Evolutionary conservation across 2,113 vertebrate species (phyloP), one percentile per base, ranked within the genome.

Genomic region (Eolophus roseicapilla): DNA sequence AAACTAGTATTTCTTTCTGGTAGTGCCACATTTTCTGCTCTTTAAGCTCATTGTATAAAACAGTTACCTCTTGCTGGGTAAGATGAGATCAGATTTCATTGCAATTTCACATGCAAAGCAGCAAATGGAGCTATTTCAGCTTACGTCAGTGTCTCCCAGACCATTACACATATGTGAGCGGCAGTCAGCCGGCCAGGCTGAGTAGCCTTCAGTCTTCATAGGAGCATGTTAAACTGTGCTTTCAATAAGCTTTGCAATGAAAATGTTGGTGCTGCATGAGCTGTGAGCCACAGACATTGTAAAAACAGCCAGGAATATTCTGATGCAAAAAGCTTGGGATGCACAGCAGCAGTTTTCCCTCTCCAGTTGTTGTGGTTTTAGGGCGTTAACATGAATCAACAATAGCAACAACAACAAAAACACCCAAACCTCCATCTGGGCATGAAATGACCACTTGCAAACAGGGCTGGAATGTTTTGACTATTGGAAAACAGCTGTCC

Each of bases 131-230:
- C 37, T 80, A 50, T 75, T 85, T 64, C 68, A 69, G 59, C 44
- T 27, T 23, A 28, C 0, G 0, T 15, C 43, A 49, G 41, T 8
- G 12, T 37, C 62, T 57, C 47, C 35, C 37, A 13, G 62, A 11
- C 47, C 6, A 24, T 39, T 35, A 63, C 1, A 1, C 41, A 68
- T 11, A 9, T 0, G 1, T 10, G 33, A 57, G 28, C 5, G 24
- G 43, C 68, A 15, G 43, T 49, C 80, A 10, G 60, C 2, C 1
- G 11, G 27, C 62, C 74, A 74, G 52, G 67, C 39, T 43, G 15
- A 62, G 85, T 33, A 62, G 73, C 60, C 33, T 76, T 35, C 28
- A 17, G 17, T 31, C 43, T 10, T 13, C 4, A 3, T 1, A 71
- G 43, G 4, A 68, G 15, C 29, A 57, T 0, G 0, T 75, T 33